A percentile compares a stretch with the other conserved stretches of the same genome.
Evolutionary conservation across 2,113 vertebrate genomes (phyloP).

Genomic region (Barbus barbus): DNA sequence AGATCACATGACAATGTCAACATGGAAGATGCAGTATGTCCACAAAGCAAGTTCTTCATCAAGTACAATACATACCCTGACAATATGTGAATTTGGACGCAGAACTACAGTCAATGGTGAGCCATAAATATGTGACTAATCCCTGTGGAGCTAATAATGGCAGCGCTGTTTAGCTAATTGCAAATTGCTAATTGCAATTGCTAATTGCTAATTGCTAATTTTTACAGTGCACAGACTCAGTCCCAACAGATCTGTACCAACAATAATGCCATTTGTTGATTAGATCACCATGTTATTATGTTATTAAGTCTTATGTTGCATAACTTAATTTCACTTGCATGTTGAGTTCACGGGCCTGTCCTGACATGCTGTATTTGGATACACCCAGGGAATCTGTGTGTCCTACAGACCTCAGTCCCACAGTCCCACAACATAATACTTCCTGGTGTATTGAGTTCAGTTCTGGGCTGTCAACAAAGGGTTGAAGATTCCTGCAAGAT

Average conservation of each 20-base stretch:
- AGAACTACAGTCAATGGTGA: background rate
- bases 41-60: background rate
- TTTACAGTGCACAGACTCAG: background rate
- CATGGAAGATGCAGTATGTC: background rate
- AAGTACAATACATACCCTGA: background rate
- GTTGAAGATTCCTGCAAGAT: background rate
- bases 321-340: background rate
- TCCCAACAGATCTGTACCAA: background rate
- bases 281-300: background rate
- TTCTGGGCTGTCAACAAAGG: background rate
- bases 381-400: background rate
- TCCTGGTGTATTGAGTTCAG: background rate
- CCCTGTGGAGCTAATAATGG: background rate
- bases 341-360: background rate
- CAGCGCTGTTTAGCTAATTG: background rate
- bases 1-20: background rate
- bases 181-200: no score
- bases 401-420: background rate
- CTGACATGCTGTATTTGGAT: conserved; percentile 3
- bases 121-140: background rate
- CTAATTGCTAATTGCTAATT: no score
- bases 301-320: background rate
- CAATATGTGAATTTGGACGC: background rate
- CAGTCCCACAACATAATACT: background rate
- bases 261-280: background rate